phyloP scores from a whole-genome alignment of 2,888 invertebrate genomes.

The Amblyteles armatorius region DNA sequence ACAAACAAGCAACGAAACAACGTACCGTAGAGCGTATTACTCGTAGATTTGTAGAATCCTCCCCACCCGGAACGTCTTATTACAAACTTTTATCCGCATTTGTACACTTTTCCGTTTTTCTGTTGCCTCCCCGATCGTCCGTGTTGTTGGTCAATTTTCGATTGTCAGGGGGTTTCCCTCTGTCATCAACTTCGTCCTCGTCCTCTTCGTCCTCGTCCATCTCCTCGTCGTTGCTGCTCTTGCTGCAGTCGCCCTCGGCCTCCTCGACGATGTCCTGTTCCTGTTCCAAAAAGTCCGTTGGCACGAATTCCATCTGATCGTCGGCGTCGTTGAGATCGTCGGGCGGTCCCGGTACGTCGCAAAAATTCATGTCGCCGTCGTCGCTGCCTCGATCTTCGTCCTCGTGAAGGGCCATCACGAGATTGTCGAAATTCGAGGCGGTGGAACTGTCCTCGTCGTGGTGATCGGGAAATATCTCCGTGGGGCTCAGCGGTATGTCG shows the following conservation, averaged over 20 bases:
- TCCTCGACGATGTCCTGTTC: conserved; percentile 83
- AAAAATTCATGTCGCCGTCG: conserved; percentile 77
- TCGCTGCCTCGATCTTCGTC: conserved; percentile 82
- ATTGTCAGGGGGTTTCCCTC: conserved; percentile 29
- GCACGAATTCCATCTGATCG: conserved; percentile 83
- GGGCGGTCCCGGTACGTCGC: conserved; percentile 75
- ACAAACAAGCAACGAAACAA: neutral
- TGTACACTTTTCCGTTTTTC: conserved; percentile 62
- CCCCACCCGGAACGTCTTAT: neutral
- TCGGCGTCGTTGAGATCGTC: conserved; percentile 80
- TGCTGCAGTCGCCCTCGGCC: conserved; percentile 76
- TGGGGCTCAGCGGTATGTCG: conserved; percentile 81
- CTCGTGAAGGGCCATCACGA: conserved; percentile 78
- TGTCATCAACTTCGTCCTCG: conserved; percentile 65
- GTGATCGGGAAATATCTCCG: conserved; percentile 78
- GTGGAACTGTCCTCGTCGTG: conserved; percentile 77
- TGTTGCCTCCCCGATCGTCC: conserved; percentile 36
- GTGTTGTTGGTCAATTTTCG: conserved; percentile 17
- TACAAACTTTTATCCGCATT: conserved; percentile 52
- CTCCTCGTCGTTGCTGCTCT: conserved; percentile 72
- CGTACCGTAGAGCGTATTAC: conserved; percentile 13
- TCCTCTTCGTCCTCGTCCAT: conserved; percentile 70
- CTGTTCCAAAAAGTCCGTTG: conserved; percentile 83
- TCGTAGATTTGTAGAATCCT: conserved; percentile 7
- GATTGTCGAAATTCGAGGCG: conserved; percentile 77